Base-by-base conservation (phyloP, 1,140 invertebrate genomes). In the Cherax destructor region DNA sequence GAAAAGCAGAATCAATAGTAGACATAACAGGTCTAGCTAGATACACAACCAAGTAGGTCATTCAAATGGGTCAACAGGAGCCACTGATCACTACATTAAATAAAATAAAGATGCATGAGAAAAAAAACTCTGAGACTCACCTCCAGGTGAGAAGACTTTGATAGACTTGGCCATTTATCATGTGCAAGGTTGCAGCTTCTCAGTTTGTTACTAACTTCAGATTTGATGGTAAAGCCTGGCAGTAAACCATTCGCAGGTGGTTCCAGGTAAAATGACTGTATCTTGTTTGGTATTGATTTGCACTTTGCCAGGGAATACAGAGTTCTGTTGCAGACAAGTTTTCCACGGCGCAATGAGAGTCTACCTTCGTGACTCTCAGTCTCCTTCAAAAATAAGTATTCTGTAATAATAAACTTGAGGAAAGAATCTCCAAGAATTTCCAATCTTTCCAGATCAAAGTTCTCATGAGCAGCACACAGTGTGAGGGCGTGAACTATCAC, bases 371-470 rank as follows among this genome's bases (percentile, higher is more conserved):
- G 88, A 21, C 80, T 41, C 4, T n/a, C 16, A 47, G 52, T 16
- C 24, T 24, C 74, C 77, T 80, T 91, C n/a, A 91, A 69, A 61
- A 52, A 91, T 41, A 91, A 50, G 52, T 79, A 65, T 69, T 91
- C 88, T 47, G 80, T 56, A 69, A 49, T 79, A n/a, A 76, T 49
- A 69, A 65, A 91, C 61, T 91, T 91, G 10, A 93, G 83, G 72
- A 92, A 93, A n/a, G 90, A 83, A 59, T 93, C 92, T 2, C 92
- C 92, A 49, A 93, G 65, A 56, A 93, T 65, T 92, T 93, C 92
- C 50, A 93, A 69, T 52, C 92, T 81, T 72, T 93, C 92, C 24
- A 90, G 47, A 65, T 93, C 91, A 76, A 92, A 90, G 52, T 61
- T 76, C 30, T 93, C 92, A 86, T 87, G 80, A 9, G 86, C 61